Percentiles rank a stretch among this genome's conserved stretches.
Evolutionary conservation across 2,797 vertebrate species (phyloP).

Genomic region (Lemur catta): DNA sequence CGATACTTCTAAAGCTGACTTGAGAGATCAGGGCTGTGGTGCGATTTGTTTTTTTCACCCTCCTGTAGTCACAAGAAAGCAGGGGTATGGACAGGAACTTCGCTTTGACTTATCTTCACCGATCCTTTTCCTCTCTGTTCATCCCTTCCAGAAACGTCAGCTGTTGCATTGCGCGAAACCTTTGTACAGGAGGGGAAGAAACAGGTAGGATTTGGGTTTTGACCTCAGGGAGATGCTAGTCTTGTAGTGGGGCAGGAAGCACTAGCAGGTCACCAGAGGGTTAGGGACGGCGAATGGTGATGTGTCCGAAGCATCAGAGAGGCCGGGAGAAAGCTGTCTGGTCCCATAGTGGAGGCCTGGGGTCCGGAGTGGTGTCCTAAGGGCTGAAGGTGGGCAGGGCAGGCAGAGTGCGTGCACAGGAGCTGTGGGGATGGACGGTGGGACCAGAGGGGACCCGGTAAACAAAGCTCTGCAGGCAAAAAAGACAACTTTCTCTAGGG

Average conservation of each 20-base stretch:
- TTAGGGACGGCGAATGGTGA: accelerated
- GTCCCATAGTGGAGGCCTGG: accelerated
- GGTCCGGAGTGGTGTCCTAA: neutral
- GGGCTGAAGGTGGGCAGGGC: neutral
- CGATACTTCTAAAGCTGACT: neutral
- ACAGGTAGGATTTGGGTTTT: neutral
- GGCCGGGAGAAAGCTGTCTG: accelerated
- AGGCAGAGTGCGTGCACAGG: neutral
- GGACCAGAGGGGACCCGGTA: neutral
- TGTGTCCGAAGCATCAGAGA: accelerated
- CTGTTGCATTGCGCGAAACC: accelerated
- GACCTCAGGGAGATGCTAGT: neutral
- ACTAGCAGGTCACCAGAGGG: accelerated
- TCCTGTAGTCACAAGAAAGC: neutral
- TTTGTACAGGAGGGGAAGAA: neutral
- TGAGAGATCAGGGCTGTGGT: neutral
- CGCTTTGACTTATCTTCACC: neutral
- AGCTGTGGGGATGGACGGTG: too few relatives aligned
- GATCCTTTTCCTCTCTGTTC: neutral
- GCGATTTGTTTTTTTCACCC: neutral
- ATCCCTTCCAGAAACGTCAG: neutral
- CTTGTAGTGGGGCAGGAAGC: neutral
- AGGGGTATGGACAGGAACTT: neutral
- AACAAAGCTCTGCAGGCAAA: neutral
- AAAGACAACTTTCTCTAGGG: neutral